These are phyloP conservation scores for Zygogramma bicolorata DNA, from an alignment of 2,888 invertebrate genomes.

Conservation along the genomic window DNA sequence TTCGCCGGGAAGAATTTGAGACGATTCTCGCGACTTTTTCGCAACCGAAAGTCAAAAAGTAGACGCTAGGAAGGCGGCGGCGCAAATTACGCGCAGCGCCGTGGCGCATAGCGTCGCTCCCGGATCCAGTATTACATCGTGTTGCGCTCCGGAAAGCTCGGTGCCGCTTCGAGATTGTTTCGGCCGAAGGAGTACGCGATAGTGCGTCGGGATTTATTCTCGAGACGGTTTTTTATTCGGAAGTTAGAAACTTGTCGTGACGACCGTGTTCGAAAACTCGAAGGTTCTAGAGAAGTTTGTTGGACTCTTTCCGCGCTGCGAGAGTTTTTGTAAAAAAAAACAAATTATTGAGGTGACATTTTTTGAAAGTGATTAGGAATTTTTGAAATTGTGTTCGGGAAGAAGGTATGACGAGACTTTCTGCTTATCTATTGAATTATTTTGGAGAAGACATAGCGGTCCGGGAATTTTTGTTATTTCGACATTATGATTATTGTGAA, in stretches of 20 bases:
- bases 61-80: slow-evolving; percentile 64
- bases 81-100: slow-evolving; percentile 69
- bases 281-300: too few relatives aligned
- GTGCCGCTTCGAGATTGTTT: slow-evolving; percentile 22
- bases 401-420: too few relatives aligned
- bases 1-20: slow-evolving; percentile 8
- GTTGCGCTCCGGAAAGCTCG: slow-evolving; percentile 42
- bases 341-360: too few relatives aligned
- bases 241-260: background rate
- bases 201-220: slow-evolving; percentile 3
- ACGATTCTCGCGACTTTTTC: slow-evolving; percentile 13
- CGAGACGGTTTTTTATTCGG: background rate
- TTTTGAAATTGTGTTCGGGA: too few relatives aligned
- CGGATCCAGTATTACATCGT: slow-evolving; percentile 70
- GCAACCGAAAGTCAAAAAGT: slow-evolving; percentile 62
- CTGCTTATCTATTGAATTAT: too few relatives aligned
- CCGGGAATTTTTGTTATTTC: too few relatives aligned
- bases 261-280: too few relatives aligned
- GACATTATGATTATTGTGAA: too few relatives aligned
- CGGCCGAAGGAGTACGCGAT: background rate
- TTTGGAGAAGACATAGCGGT: too few relatives aligned
- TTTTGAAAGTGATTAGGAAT: too few relatives aligned
- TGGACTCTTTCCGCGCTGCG: too few relatives aligned
- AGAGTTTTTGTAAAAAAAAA: too few relatives aligned
- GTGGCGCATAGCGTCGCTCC: slow-evolving; percentile 70